A percentile compares a stretch with the other conserved stretches of the same genome.
phyloP scores from a whole-genome alignment of 2,888 invertebrate species.

The Limnephilus marmoratus region DNA sequence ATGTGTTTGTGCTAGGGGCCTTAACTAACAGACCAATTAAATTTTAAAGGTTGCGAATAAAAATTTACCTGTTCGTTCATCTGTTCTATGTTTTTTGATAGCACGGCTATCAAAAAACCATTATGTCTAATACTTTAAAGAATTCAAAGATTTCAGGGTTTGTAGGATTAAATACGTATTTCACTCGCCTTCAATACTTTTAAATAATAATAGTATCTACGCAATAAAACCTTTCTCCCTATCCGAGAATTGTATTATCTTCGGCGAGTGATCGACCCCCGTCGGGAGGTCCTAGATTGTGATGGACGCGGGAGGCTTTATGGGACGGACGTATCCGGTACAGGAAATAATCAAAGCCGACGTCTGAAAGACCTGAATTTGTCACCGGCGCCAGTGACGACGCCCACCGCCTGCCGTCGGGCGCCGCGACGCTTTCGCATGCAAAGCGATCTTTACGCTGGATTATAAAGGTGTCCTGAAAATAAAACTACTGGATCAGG shows the following conservation, averaged over 20 bases:
- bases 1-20: too few relatives aligned
- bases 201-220: not conserved
- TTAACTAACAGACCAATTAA: not conserved
- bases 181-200: not conserved
- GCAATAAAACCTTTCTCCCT: not conserved
- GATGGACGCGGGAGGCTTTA: not conserved
- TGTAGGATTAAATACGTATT: not conserved
- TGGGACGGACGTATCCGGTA: not conserved
- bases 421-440: not conserved
- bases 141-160: not conserved
- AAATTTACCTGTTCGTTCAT: too few relatives aligned
- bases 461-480: not conserved
- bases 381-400: not conserved
- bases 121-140: not conserved
- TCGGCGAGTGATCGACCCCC: not conserved
- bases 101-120: not conserved
- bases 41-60: not conserved
- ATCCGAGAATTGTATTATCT: not conserved
- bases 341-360: slow-evolving; percentile 2
- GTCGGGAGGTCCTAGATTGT: not conserved
- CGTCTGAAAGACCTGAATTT: not conserved
- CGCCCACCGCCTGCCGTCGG: not conserved
- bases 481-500: not conserved
- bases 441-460: not conserved
- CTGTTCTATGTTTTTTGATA: too few relatives aligned